These are phyloP conservation scores for Seriola quinqueradiata DNA, from an alignment of 2,113 vertebrate species.

Conservation along the genomic window DNA sequence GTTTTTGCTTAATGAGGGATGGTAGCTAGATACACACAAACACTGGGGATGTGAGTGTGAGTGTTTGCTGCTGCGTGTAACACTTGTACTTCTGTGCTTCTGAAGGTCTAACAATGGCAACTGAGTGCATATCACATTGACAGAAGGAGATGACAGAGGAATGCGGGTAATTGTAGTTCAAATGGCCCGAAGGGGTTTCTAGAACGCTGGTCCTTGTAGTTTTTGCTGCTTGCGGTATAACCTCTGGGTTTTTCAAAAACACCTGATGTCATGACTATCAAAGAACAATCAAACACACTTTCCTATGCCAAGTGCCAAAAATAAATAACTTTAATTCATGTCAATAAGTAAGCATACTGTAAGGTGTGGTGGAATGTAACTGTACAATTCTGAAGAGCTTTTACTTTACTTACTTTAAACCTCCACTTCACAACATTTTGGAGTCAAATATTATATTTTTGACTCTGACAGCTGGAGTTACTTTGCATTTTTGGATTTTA, in stretches of 20 bases:
- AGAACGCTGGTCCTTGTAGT: slow-evolving; percentile 62
- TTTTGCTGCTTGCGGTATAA: slow-evolving; percentile 48
- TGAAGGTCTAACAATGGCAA: slow-evolving; percentile 48
- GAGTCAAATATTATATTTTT: not conserved
- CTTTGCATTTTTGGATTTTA: not conserved
- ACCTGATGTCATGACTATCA: slow-evolving; percentile 56
- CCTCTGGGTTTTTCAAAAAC: slow-evolving; percentile 54
- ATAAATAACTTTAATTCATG: not conserved
- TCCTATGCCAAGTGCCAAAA: slow-evolving; percentile 31
- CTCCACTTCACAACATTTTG: not conserved
- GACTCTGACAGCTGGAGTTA: not conserved
- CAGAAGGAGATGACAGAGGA: slow-evolving; percentile 44
- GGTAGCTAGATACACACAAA: slow-evolving; percentile 52
- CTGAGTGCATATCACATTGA: slow-evolving; percentile 40
- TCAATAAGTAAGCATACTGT: not conserved
- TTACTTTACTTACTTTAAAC: too few relatives aligned
- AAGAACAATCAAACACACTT: slow-evolving; percentile 45
- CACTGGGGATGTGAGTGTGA: slow-evolving; percentile 4
- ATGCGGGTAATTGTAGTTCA: slow-evolving; percentile 63
- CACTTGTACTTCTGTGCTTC: slow-evolving; percentile 35
- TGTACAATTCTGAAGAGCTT: not conserved
- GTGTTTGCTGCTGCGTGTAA: slow-evolving; percentile 36
- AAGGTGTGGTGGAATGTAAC: not conserved
- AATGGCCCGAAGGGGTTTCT: slow-evolving; percentile 65
- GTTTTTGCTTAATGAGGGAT: slow-evolving; percentile 70